Conservation (phyloP, 2,888 invertebrate genomes). For the Diarsia brunnea region DNA sequence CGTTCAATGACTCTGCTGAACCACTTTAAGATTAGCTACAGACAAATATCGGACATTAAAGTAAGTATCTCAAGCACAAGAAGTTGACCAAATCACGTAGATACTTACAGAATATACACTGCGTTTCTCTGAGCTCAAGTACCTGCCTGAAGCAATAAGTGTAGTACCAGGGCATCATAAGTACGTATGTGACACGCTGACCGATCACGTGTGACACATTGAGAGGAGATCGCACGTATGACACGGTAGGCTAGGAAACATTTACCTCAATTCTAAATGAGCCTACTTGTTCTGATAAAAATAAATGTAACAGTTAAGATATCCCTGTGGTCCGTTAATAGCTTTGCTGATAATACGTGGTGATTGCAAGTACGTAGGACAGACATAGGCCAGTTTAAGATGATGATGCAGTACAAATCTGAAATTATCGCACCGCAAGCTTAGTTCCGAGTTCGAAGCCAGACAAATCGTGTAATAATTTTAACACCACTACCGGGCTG, state of each 20-base stretch:
- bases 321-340: slow-evolving; percentile 23
- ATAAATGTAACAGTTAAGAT: slow-evolving; percentile 19
- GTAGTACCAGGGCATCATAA: slow-evolving; percentile 19
- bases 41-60: neutral
- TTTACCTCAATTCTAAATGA: slow-evolving; percentile 32
- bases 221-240: slow-evolving; percentile 31
- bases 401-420: neutral
- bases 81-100: slow-evolving; percentile 1
- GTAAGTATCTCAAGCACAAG: slow-evolving; percentile 10
- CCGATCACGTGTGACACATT: slow-evolving; percentile 44
- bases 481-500: neutral
- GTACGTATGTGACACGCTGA: slow-evolving; percentile 36
- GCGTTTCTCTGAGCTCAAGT: slow-evolving; percentile 11
- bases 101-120: slow-evolving; percentile 4
- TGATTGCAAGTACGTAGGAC: neutral
- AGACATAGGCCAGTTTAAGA: neutral
- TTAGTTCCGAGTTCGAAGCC: neutral
- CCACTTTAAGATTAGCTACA: neutral
- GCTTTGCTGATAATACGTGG: slow-evolving; percentile 6
- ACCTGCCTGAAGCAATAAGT: slow-evolving; percentile 35
- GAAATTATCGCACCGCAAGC: neutral
- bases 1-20: neutral
- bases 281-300: slow-evolving; percentile 30
- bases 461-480: neutral
- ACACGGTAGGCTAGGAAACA: neutral